A percentile compares a stretch with the other conserved stretches of the same genome.
These are phyloP conservation scores for Eurystomus glaucurus DNA, from an alignment of 2,797 vertebrate genomes.

Conservation along the genomic window DNA sequence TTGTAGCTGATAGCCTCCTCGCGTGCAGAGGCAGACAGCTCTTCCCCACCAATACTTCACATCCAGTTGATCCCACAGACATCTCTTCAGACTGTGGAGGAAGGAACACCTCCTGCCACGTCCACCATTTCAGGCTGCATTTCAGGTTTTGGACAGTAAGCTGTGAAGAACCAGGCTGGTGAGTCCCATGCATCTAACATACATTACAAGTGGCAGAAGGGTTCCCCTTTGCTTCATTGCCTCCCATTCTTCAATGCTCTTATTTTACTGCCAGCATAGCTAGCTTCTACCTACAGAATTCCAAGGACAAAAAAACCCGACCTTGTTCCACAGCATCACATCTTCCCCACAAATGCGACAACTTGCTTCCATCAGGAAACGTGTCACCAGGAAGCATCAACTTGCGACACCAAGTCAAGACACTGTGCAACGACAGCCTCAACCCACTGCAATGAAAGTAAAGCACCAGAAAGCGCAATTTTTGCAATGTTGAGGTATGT, in stretches of 20 bases:
- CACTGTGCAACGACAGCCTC: background rate
- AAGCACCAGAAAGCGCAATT: background rate
- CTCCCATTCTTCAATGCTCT: background rate
- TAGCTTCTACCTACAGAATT: background rate
- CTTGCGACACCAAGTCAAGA: background rate
- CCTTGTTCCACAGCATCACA: background rate
- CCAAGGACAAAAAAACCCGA: background rate
- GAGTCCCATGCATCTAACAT: background rate
- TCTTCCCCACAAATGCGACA: background rate
- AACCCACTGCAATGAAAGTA: background rate
- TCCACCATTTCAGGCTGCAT: background rate
- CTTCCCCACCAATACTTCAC: background rate
- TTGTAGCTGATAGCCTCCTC: background rate
- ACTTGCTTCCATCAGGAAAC: background rate
- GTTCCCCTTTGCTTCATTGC: background rate
- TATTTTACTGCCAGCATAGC: background rate
- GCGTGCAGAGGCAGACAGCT: background rate
- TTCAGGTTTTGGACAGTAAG: background rate
- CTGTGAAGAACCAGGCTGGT: background rate
- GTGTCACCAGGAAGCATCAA: no score
- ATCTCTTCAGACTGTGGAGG: background rate
- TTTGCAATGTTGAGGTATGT: background rate
- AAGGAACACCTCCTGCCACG: background rate
- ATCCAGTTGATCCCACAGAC: background rate
- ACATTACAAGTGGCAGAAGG: background rate